Evolutionary conservation across 2,797 vertebrate species (phyloP).

Genomic region (Hapalemur alaotrensis): DNA sequence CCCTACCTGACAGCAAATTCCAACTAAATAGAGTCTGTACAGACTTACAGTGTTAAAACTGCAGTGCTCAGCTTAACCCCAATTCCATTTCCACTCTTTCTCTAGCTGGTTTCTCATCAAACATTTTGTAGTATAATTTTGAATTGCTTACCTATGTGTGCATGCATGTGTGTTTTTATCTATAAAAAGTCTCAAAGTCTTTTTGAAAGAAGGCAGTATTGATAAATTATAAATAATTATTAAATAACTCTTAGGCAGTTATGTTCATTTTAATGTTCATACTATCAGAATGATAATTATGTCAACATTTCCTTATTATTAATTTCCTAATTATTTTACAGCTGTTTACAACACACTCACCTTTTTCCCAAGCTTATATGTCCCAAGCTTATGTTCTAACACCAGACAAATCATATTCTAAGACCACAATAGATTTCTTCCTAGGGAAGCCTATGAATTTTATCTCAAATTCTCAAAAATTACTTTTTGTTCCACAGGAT

Average conservation of each 20-base stretch:
- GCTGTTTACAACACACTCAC: not conserved
- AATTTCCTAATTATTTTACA: slow-evolving; percentile 8
- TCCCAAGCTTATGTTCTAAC: not conserved
- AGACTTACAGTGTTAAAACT: not conserved
- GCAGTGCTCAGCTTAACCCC: not conserved
- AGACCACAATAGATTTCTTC: not conserved
- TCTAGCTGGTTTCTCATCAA: not conserved
- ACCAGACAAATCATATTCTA: not conserved
- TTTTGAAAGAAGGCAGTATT: not conserved
- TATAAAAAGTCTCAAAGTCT: not conserved
- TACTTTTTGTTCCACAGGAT: slow-evolving; percentile 28
- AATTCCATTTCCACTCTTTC: not conserved
- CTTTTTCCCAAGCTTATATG: not conserved
- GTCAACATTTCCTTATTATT: slow-evolving; percentile 2
- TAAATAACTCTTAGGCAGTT: not conserved
- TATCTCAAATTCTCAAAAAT: slow-evolving; percentile 14
- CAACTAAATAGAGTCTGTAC: not conserved
- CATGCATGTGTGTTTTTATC: not conserved
- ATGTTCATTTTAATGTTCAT: slow-evolving; percentile 15
- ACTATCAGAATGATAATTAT: not conserved
- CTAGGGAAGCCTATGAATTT: not conserved
- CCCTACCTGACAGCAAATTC: not conserved
- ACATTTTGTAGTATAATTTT: not conserved
- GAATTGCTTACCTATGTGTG: not conserved
- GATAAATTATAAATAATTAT: slow-evolving; percentile 33